phyloP scores from a whole-genome alignment of 2,888 invertebrate genomes.

The Platerodrilus igneus region DNA sequence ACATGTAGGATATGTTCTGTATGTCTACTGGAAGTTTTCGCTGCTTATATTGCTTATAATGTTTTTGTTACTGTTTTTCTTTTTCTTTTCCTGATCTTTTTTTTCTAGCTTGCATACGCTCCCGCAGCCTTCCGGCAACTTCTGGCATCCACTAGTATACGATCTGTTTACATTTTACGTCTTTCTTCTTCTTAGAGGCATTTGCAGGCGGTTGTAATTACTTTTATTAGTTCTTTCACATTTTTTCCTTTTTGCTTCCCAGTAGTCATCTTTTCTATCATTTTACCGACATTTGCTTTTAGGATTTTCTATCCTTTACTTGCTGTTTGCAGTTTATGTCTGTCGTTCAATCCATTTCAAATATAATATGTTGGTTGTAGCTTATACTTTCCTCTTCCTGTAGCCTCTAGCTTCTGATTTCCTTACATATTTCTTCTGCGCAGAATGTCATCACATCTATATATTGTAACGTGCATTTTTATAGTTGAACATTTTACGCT shows the following conservation, averaged over 20 bases:
- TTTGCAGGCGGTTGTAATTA: background rate
- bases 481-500: too few species aligned
- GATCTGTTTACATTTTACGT: background rate
- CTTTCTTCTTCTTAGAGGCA: too few species aligned
- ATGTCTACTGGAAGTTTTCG: too few species aligned
- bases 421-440: background rate
- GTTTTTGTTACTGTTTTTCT: too few species aligned
- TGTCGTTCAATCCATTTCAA: background rate
- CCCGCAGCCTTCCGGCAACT: too few species aligned
- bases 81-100: too few species aligned
- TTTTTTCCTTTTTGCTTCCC: background rate
- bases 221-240: background rate
- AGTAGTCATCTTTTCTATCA: background rate
- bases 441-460: background rate
- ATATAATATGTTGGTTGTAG: background rate
- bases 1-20: too few species aligned
- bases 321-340: background rate
- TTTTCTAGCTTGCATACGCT: too few species aligned
- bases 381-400: background rate
- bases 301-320: background rate
- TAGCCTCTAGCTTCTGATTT: background rate
- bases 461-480: background rate
- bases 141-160: conserved; percentile 5
- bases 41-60: too few species aligned
- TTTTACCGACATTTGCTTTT: background rate